A percentile compares a stretch with the other conserved stretches of the same genome.
Evolutionary conservation across 2,113 vertebrate species (phyloP).

Genomic region (Amazona guildingii): DNA sequence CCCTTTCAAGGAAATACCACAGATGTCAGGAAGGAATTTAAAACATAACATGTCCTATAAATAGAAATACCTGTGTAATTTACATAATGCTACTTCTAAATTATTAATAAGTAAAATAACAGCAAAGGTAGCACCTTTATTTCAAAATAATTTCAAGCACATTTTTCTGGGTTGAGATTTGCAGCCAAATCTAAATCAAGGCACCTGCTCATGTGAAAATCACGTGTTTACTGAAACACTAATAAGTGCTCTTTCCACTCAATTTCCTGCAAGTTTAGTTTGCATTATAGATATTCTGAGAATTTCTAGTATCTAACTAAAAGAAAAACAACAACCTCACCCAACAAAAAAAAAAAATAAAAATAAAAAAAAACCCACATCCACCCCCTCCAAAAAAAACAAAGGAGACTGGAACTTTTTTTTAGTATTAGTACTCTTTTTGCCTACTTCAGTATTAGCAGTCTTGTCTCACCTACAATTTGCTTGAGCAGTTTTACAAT

Average conservation of each 20-base stretch:
- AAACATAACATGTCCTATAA: background rate
- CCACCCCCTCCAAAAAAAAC: background rate
- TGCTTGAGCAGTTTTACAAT: background rate
- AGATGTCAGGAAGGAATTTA: background rate
- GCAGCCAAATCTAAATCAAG: background rate
- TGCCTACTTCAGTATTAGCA: background rate
- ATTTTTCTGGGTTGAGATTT: background rate
- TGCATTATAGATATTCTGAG: background rate
- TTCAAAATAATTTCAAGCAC: background rate
- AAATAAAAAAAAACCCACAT: too few species aligned
- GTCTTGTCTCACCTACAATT: background rate
- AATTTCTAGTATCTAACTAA: background rate
- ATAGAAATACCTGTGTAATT: background rate
- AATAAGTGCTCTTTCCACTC: background rate
- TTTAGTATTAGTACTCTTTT: background rate
- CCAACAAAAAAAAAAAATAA: background rate
- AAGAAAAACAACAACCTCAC: background rate
- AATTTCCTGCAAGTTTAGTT: background rate
- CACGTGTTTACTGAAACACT: background rate
- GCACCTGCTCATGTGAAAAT: background rate
- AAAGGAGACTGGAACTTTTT: background rate
- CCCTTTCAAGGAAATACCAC: background rate
- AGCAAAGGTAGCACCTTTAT: background rate
- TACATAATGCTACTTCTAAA: background rate
- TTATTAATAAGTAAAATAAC: background rate